phyloP scores from a whole-genome alignment of 2,797 vertebrate species.

The Acipenser oxyrinchus region DNA sequence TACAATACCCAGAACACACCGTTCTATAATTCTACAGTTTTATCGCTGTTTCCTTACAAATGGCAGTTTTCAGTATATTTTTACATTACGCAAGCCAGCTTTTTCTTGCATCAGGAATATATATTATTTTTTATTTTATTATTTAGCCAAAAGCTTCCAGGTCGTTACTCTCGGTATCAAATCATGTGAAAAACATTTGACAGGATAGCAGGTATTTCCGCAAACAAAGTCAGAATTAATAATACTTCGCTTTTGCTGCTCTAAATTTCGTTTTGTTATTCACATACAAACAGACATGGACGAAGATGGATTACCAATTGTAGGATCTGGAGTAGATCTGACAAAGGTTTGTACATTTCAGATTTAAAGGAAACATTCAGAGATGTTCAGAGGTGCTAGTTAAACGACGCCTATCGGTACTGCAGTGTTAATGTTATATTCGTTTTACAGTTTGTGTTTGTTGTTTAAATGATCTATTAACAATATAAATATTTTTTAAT shows the following conservation, averaged over 20 bases:
- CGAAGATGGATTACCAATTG: slow-evolving; percentile 88
- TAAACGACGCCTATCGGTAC: background rate
- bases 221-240: background rate
- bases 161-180: background rate
- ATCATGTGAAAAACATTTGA: background rate
- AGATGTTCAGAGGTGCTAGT: no score
- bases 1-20: no score
- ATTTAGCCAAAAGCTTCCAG: background rate
- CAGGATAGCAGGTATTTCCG: background rate
- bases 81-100: no score
- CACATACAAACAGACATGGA: slow-evolving; percentile 71
- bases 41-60: no score
- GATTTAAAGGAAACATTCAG: no score
- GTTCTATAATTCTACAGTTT: no score
- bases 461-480: background rate
- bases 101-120: no score
- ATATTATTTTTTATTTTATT: no score
- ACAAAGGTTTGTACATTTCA: slow-evolving; percentile 68
- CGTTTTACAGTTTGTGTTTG: background rate
- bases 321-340: slow-evolving; percentile 91
- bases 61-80: no score
- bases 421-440: background rate
- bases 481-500: slow-evolving; percentile 13
- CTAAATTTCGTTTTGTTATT: background rate
- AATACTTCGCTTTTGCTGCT: no score